Evolutionary conservation across 2,888 invertebrate species (phyloP), one percentile per base, ranked within the genome.

Genomic region (Neria commutata): DNA sequence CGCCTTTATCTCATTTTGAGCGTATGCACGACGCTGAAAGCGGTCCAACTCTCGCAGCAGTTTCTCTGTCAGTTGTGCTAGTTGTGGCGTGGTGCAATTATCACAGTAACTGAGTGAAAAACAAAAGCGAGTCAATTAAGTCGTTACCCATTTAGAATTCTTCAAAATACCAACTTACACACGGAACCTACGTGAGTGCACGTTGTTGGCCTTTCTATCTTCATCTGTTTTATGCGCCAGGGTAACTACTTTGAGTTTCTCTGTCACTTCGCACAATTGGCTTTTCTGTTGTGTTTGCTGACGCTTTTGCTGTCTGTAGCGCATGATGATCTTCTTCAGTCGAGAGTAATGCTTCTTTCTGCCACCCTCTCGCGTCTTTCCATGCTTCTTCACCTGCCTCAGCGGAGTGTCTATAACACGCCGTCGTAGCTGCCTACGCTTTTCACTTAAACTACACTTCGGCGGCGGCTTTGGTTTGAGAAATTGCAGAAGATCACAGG

Each of bases 21-120:
- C 83, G 71, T 84, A 86, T 29, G 85, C 82, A 16, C 87, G 83
- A 68, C 86, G 86, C 75, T 89, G 89, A 68, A 87, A 88, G 10
- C 84, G 78, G 49, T 86, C 83, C 17, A 89, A 77, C 65, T 86
- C 85, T 54, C 82, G 79, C 1, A 89, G 67, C 50, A 89, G 72
- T 16, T 73, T 67, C 26, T 82, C 82, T 16, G 84, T 83, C 54
- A 83, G 73, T 25, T 80, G 75, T 64, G 85, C 84, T 5, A 89
- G 81, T 24, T 84, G 84, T 46, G 83, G 75, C n/a, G 85, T 85
- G 14, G 86, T 79, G 45, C 84, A 82, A 75, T 88, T 88, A 68
- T 86, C 84, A 71, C 87, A 88, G 70, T 88, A 88, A 29, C 83
- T 83, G 54, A 54, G 23, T 14, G 26, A 19, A 26, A 21, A 46